Evolutionary conservation across 2,113 vertebrate genomes (phyloP).

Genomic region (Dryoscopus gambensis): DNA sequence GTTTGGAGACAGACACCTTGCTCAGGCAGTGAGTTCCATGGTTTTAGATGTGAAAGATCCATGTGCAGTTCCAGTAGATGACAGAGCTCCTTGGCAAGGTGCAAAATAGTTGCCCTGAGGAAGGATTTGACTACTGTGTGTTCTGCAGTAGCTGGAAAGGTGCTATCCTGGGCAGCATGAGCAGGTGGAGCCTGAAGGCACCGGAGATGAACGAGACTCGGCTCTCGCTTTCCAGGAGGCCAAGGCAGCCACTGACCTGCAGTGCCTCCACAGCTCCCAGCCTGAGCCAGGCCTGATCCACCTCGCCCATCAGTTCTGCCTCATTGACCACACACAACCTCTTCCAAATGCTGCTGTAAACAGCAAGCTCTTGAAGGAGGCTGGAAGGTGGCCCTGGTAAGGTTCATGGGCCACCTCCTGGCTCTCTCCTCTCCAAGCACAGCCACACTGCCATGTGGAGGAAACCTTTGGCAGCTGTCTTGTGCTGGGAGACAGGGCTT

Average conservation of each 20-base stretch:
- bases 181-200: background rate
- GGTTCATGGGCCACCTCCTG: background rate
- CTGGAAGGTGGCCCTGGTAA: slow-evolving; percentile 16
- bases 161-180: background rate
- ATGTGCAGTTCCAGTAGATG: background rate
- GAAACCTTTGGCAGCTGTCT: slow-evolving; percentile 55
- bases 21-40: background rate
- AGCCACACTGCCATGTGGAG: background rate
- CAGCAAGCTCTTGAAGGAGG: slow-evolving; percentile 14
- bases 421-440: slow-evolving; percentile 1
- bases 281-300: slow-evolving; percentile 35
- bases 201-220: background rate
- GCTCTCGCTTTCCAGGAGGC: background rate
- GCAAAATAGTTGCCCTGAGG: background rate
- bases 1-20: background rate
- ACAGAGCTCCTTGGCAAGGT: background rate
- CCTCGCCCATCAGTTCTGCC: slow-evolving; percentile 43
- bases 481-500: slow-evolving; percentile 25
- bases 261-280: background rate
- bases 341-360: slow-evolving; percentile 34
- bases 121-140: background rate
- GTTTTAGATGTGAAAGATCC: background rate
- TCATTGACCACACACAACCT: background rate
- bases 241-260: background rate
- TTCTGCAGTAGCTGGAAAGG: background rate